Conservation (phyloP, 2,113 vertebrate genomes). For the Myocastor coypus region DNA sequence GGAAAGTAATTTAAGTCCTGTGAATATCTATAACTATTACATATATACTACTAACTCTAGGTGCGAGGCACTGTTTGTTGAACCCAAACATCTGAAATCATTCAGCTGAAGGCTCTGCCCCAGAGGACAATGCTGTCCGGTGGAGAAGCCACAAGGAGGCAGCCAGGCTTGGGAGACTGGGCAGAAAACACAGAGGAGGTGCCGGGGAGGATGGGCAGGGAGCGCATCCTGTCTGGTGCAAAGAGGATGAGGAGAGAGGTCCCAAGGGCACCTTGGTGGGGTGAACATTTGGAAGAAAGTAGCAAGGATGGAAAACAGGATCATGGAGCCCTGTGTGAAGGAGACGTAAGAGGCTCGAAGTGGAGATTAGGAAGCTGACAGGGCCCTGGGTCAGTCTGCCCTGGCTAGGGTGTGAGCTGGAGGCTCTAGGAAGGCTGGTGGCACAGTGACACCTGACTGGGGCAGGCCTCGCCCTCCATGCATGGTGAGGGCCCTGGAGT, state of each 20-base stretch:
- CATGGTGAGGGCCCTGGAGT: not conserved
- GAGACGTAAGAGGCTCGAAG: not conserved
- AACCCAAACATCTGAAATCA: not conserved
- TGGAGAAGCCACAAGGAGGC: not conserved
- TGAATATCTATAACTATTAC: not conserved
- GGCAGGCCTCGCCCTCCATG: not conserved
- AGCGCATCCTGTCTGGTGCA: not conserved
- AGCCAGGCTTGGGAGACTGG: not conserved
- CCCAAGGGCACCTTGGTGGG: not conserved
- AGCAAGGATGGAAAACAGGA: not conserved
- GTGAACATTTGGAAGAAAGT: not conserved
- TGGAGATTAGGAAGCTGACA: not conserved
- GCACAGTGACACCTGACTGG: not conserved
- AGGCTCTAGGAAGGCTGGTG: not conserved
- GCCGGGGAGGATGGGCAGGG: accelerated
- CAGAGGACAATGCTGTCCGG: not conserved
- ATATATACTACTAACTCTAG: not conserved
- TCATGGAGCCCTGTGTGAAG: not conserved
- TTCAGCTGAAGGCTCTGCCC: not conserved
- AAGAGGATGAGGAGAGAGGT: not conserved
- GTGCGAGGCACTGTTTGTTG: not conserved
- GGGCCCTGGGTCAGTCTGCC: too few species aligned
- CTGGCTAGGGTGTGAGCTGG: not conserved
- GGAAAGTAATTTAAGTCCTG: slow-evolving; percentile 28
- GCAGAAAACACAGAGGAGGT: not conserved